A percentile compares a stretch with the other conserved stretches of the same genome.
These are phyloP conservation scores for Trichoplusia ni DNA, from an alignment of 1,140 invertebrate genomes.

Conservation along the genomic window DNA sequence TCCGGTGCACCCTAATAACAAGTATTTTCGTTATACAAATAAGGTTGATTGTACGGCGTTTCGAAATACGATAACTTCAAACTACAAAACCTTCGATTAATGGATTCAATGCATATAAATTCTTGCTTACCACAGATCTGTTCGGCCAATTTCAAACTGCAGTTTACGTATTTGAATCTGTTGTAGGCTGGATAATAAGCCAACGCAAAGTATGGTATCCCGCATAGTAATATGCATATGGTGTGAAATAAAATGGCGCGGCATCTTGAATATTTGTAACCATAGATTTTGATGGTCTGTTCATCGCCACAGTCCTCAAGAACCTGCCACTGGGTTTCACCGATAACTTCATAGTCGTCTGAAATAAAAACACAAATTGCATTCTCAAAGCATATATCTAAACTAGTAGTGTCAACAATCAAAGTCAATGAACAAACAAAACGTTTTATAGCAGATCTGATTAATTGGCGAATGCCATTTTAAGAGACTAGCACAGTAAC, in stretches of 20 bases:
- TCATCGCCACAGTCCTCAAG: conserved; percentile 76
- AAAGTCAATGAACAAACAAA: no score
- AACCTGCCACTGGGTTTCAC: conserved; percentile 78
- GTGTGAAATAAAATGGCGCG: conserved; percentile 75
- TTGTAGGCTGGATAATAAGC: conserved; percentile 78
- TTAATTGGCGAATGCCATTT: no score
- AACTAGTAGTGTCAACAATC: no score
- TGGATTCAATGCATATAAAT: no score
- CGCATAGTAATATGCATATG: conserved; percentile 72
- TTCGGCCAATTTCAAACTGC: conserved; percentile 78
- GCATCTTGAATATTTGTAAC: conserved; percentile 73
- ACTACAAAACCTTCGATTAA: no score
- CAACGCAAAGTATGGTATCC: conserved; percentile 80
- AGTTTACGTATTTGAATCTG: conserved; percentile 78
- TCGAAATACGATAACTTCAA: no score
- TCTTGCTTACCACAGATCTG: conserved; percentile 76
- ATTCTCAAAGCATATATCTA: no score
- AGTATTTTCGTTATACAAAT: no score
- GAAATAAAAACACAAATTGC: conserved; percentile 47
- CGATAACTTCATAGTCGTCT: conserved; percentile 81
- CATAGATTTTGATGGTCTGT: conserved; percentile 76
- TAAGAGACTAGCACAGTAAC: no score
- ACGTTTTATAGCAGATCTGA: no score
- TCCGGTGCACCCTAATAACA: no score
- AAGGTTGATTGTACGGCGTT: no score